These are phyloP conservation scores for Laterallus jamaicensis DNA, from an alignment of 2,113 vertebrate species.

Conservation along the genomic window DNA sequence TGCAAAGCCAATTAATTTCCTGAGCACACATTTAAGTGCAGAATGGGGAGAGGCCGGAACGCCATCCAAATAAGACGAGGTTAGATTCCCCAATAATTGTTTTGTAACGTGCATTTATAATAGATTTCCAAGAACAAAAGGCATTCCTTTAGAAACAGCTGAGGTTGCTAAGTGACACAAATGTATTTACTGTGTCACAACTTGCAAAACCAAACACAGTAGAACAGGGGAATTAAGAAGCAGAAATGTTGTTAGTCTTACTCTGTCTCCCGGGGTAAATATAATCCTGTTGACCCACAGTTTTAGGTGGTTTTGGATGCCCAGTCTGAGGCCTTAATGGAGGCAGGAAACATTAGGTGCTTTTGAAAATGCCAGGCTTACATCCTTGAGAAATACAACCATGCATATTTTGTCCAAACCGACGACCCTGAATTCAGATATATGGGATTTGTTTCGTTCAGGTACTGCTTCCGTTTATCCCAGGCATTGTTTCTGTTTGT, in stretches of 20 bases:
- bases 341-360: not conserved
- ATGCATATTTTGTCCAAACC: not conserved
- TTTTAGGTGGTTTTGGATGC: not conserved
- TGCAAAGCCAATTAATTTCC: slow-evolving; percentile 27
- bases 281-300: not conserved
- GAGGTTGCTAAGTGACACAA: slow-evolving; percentile 64
- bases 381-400: not conserved
- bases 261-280: not conserved
- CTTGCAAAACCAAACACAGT: slow-evolving; percentile 17
- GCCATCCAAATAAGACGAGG: not conserved
- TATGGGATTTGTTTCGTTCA: not conserved
- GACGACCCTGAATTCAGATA: not conserved
- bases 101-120: slow-evolving; percentile 39
- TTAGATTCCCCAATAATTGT: not conserved
- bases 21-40: not conserved
- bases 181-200: slow-evolving; percentile 49
- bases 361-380: not conserved
- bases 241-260: not conserved
- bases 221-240: not conserved
- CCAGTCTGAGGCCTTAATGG: not conserved
- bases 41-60: not conserved
- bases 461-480: not conserved
- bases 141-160: slow-evolving; percentile 46
- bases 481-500: not conserved
- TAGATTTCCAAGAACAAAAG: slow-evolving; percentile 58